These are phyloP conservation scores for Bombus picipes DNA, from an alignment of 1,140 invertebrate genomes.

Conservation along the genomic window DNA sequence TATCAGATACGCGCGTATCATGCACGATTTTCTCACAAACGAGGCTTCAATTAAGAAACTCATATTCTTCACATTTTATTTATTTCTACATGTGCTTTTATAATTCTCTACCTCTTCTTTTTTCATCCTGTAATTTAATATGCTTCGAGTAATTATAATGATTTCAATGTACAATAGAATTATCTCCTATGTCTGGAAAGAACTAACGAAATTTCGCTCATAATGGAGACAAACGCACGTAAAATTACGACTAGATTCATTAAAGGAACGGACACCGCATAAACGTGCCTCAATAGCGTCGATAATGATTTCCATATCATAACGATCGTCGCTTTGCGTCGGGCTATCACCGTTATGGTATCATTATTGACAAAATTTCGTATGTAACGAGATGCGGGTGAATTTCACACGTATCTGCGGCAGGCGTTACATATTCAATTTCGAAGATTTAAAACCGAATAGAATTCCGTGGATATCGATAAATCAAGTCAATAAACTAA, in stretches of 20 bases:
- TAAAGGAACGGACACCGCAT: neutral
- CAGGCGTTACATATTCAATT: conserved; percentile 13
- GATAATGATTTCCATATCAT: conserved; percentile 25
- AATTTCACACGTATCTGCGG: neutral
- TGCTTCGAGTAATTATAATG: neutral
- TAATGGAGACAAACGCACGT: neutral
- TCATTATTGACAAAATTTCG: conserved; percentile 31
- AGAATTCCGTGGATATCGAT: conserved; percentile 4
- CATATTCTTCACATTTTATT: no score
- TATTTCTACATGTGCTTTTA: no score
- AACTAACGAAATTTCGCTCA: neutral
- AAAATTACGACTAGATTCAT: conserved; percentile 16
- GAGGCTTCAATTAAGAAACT: no score
- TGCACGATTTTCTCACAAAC: no score
- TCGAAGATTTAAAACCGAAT: conserved; percentile 7
- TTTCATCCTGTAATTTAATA: neutral
- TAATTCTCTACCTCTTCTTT: neutral
- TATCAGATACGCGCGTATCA: no score
- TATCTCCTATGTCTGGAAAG: neutral
- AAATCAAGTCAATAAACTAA: neutral
- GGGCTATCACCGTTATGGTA: neutral
- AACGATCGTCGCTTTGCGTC: conserved; percentile 21
- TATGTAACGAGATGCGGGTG: neutral
- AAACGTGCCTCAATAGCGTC: neutral
- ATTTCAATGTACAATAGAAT: neutral